Evolutionary conservation across 2,113 vertebrate genomes (phyloP), one percentile per base, ranked within the genome.

Genomic region (Xyrauchen texanus): DNA sequence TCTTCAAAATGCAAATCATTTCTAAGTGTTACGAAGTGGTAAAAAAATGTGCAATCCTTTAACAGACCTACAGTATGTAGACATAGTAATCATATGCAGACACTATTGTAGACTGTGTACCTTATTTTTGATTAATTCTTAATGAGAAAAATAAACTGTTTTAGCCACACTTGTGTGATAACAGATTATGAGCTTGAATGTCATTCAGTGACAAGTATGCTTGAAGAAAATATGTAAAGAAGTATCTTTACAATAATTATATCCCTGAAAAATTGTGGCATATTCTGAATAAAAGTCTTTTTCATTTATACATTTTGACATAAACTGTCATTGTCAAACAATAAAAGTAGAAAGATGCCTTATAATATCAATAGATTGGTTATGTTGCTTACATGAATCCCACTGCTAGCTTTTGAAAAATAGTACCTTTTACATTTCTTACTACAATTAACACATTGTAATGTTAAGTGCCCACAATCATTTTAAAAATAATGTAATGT

Each of bases 1-100:
- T 94, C 91, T 93, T 91, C 87, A 91, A 93, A 93, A 94, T 91
- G 95, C 93, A 93, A 96, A 95, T 95, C 94, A 95, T 93, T 95
- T 95, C 95, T 46, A 73, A 61, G 12, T 73, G 57, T 60, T 73
- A 73, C 55, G 61, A 13, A 3, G 47, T 21, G 42, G n/a, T 42
- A 55, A 1, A 7, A 7, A 58, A 7, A 8, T 13, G 47, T 12
- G n/a, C 60, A 0, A 13, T 13, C 21, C 21, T 34, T 34, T 34
- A 69, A 69, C 11, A 55, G 16, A 70, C 12, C 11, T 53, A 12
- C 11, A 12, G 12, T 55, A 69, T 16, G 46, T 7, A 70, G 6
- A 70, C 8, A 8, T 1, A 21, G 7, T 34, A 13, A 34, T 10
- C 0, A 51, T 6, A 52, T 68, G 8, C 16, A 9, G 21, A 68